Base-by-base conservation (phyloP, 2,888 invertebrate species). In the Listrodromus nycthemerus region DNA sequence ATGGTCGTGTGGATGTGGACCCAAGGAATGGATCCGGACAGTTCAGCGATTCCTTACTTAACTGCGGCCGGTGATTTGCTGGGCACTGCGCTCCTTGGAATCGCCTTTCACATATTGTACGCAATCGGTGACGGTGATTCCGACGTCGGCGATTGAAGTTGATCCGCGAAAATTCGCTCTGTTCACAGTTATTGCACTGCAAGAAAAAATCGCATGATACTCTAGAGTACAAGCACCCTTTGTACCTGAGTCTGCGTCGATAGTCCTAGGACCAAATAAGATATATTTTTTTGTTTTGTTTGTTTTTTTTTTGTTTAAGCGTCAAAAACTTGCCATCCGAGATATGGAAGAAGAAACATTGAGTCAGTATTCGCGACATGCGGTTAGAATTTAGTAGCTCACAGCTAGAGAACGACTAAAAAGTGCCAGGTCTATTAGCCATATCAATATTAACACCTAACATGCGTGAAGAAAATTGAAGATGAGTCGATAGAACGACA, bases 41-140 rank as follows among this genome's bases (percentile, higher is more conserved):
- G 97, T 92, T 97, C 97, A 5, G 97, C 98, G 76, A 98, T 98
- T 92, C 98, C 98, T 65, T 98, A 98, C 92, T 94, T 98, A 87
- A 98, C 98, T 37, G 98, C 98, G 7, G 94, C 98, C 16, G 98
- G 98, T 41, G 98, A 98, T 94, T 95, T 98, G 81, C 94, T 98
- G 77, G 98, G 98, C 27, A 98, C 98, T 66, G 96, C 96, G 65
- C 94, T 97, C 37, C 94, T 97, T 52, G 96, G 96, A 86, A 93
- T 96, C 85, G 96, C 96, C 55, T 97, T 97, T 92, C 96, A 96
- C 90, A 94, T 96, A 87, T 94, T 97, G 63, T 96, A 95, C 93
- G 94, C 96, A 45, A 96, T 97, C 89, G 97, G 97, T 79, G 97
- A 97, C 91, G 95, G 95, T 90, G 96, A 96, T 92, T 95, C 96